Evolutionary conservation across 2,113 vertebrate species (phyloP).

Genomic region (Cyanoderma ruficeps): DNA sequence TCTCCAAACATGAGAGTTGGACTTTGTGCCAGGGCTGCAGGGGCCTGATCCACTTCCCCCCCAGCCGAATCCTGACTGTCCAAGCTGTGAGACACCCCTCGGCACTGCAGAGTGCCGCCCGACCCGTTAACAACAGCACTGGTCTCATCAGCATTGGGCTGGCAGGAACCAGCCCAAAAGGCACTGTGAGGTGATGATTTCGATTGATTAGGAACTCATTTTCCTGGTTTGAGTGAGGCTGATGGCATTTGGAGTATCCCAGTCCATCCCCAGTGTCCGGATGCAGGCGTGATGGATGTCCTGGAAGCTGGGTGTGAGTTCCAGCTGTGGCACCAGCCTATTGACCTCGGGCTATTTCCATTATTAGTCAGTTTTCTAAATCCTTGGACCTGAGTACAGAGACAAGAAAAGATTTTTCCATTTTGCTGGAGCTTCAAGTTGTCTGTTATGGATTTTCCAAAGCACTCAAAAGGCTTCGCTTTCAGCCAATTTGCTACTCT

Average conservation of each 20-base stretch:
- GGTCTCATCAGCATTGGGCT: background rate
- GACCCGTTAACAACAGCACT: background rate
- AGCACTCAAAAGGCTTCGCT: background rate
- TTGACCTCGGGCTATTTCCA: constrained; percentile 72
- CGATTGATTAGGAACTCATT: background rate
- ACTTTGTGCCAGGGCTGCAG: background rate
- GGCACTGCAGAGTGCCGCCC: background rate
- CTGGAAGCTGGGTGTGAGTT: background rate
- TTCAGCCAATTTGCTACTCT: constrained; percentile 19
- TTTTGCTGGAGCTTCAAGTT: constrained; percentile 27
- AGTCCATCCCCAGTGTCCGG: background rate
- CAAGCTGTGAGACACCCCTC: rapidly evolving
- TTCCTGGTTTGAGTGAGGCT: background rate
- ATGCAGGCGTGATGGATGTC: background rate
- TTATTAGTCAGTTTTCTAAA: constrained; percentile 74
- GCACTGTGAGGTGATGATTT: background rate
- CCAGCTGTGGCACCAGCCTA: constrained; percentile 60
- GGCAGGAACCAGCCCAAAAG: background rate
- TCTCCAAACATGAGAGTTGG: rapidly evolving
- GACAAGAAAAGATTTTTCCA: constrained; percentile 44
- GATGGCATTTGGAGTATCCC: background rate
- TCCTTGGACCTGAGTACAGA: constrained; percentile 25
- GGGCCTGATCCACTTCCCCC: background rate
- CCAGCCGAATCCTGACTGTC: background rate
- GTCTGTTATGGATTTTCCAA: background rate